Evolutionary conservation across 2,113 vertebrate genomes (phyloP), one percentile per base, ranked within the genome.

Genomic region (Phalacrocorax aristotelis): DNA sequence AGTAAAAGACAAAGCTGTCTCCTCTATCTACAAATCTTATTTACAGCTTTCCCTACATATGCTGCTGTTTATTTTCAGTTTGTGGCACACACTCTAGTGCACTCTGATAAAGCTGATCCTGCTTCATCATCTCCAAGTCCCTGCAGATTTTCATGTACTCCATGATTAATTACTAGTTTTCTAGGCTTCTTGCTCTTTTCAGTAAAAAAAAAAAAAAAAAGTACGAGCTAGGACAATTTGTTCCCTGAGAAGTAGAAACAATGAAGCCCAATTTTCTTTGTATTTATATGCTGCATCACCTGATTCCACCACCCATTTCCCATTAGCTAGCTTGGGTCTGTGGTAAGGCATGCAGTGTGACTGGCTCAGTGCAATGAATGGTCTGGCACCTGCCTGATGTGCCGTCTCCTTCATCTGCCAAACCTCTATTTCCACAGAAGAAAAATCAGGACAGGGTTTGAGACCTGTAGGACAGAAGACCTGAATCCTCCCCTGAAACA

Each of bases 131-230:
- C 78, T 97, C 75, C 48, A 80, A n/a, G 85, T 89, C 83, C 91
- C 79, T 74, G 54, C 55, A 97, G 95, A 93, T 83, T 94, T 95
- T 75, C 62, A 69, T 52, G 32, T 46, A 75, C 49, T 68, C 21
- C 68, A 30, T 94, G 94, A 97, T 96, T 97, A 97, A 98, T 96
- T 95, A 95, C 55, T 69, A 84, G 58, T 51, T 95, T 97, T 96
- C 85, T 87, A 79, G 76, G 87, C n/a, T 74, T 97, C 83, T 96
- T 95, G 44, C 40, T 96, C 69, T 91, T 95, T 82, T 51, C 54
- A 30, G 36, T 66, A 82, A 93, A 95, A 91, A 69, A 25, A 71
- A 16, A 16, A 87, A 81, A 87, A 82, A 83, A 93, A 57, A 1
- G 4, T 85, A 85, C 13, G 15, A 89, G 19, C 19, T 78, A 91